Evolutionary conservation across 1,140 invertebrate species (phyloP).

Genomic region (Lordiphosa mommai): DNA sequence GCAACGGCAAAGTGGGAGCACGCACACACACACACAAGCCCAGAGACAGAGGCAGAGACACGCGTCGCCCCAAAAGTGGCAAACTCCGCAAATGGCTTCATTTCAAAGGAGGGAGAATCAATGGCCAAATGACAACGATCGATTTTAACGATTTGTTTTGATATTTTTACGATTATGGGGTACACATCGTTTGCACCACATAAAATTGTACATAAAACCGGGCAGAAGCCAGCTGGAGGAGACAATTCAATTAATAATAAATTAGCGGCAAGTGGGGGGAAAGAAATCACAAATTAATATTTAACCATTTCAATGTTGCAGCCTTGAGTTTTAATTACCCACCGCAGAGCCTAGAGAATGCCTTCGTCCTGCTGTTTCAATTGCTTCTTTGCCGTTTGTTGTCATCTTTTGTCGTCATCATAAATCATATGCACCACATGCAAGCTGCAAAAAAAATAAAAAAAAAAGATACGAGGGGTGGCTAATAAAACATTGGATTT

Average conservation of each 20-base stretch:
- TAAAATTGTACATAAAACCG: conserved; percentile 79
- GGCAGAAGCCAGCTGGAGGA: conserved; percentile 41
- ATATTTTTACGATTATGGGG: conserved; percentile 80
- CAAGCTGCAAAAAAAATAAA: conserved; percentile 24
- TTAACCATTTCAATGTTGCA: conserved; percentile 42
- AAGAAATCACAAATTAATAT: conserved; percentile 71
- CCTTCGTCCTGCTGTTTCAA: conserved; percentile 46
- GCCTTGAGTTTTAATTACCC: conserved; percentile 47
- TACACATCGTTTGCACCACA: conserved; percentile 78
- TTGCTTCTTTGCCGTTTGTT: conserved; percentile 28
- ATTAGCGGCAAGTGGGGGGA: conserved; percentile 58
- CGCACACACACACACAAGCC: conserved; percentile 12
- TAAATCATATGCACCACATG: conserved; percentile 74
- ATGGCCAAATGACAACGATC: conserved; percentile 61
- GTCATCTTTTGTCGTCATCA: conserved; percentile 47
- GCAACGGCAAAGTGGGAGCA: conserved; percentile 28
- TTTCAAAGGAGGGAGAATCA: conserved; percentile 33
- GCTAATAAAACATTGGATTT: conserved; percentile 9
- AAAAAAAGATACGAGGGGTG: background rate
- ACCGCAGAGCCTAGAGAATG: conserved; percentile 24
- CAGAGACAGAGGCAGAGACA: conserved; percentile 37
- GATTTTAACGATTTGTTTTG: conserved; percentile 80
- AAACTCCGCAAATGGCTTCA: conserved; percentile 55
- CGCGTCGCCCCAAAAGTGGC: conserved; percentile 40
- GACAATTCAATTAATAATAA: conserved; percentile 73